Percentiles rank a stretch among this genome's conserved stretches.
These are phyloP conservation scores for Meta bourneti DNA, from an alignment of 2,888 invertebrate genomes.

Conservation along the genomic window DNA sequence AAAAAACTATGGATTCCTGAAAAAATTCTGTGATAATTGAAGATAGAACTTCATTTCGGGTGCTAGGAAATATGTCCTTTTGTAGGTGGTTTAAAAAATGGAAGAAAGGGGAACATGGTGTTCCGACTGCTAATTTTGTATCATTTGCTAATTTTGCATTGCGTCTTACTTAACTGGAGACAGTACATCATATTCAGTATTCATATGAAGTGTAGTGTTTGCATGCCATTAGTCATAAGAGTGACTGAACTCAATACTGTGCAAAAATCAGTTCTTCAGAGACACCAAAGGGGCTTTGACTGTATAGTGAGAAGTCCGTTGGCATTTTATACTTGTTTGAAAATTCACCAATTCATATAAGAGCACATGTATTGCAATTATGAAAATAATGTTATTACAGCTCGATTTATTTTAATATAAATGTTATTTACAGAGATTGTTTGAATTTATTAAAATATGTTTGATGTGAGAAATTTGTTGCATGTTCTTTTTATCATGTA, in stretches of 20 bases:
- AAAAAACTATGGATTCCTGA: slow-evolving; percentile 38
- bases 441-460: too few relatives aligned
- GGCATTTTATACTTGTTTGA: too few relatives aligned
- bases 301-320: too few relatives aligned
- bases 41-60: slow-evolving; percentile 44
- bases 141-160: background rate
- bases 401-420: too few relatives aligned
- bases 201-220: background rate
- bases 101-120: background rate
- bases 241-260: background rate
- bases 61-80: slow-evolving; percentile 14
- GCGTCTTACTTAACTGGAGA: background rate
- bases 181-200: background rate
- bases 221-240: background rate
- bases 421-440: too few relatives aligned
- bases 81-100: background rate
- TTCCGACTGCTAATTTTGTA: background rate
- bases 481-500: background rate
- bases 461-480: background rate
- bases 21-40: slow-evolving; percentile 64
- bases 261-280: background rate
- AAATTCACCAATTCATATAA: too few relatives aligned
- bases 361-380: too few relatives aligned
- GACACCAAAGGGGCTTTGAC: too few relatives aligned
- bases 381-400: too few relatives aligned